Evolutionary conservation across 2,113 vertebrate genomes (phyloP), one percentile per base, ranked within the genome.

Genomic region (Periophthalmodon schlosseri): DNA sequence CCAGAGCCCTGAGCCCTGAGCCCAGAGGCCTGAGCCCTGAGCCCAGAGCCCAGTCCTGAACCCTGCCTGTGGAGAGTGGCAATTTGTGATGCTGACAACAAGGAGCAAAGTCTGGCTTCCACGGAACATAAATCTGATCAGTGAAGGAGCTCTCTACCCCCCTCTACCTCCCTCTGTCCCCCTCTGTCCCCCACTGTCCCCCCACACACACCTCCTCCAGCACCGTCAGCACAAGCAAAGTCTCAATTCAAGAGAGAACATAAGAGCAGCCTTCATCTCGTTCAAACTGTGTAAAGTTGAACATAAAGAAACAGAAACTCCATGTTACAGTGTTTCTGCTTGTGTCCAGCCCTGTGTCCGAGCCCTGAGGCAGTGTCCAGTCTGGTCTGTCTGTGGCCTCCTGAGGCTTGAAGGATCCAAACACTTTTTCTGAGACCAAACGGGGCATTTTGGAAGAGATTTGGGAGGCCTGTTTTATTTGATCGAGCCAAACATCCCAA

Each of bases 101-200:
- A 82, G 72, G 60, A 71, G 77, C 83, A 76, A 86, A 77, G 81
- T 88, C 84, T 72, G 44, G 68, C 67, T 85, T 66, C 67, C 70
- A 70, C 79, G 78, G 81, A 65, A 84, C 56, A 87, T 87, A 86
- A 86, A 86, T 87, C 81, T 86, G 61, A 81, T 66, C 69, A 65
- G 76, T 80, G 75, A 81, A 80, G 74, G 79, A 68, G n/a, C n/a
- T n/a, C n/a, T n/a, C n/a, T n/a, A n/a, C n/a, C n/a, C n/a, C n/a
- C n/a, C n/a, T n/a, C n/a, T n/a, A n/a, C n/a, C n/a, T n/a, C n/a
- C 84, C 82, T 86, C 81, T 81, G 74, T 77, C 57, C 79, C 83
- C 71, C 68, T 79, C 58, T 75, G 73, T 61, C 77, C 76, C 72
- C 77, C 84, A 57, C 73, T 77, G 66, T 71, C 63, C 56, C 21